Evolutionary conservation across 2,113 vertebrate genomes (phyloP).

Genomic region (Haemorhous mexicanus): DNA sequence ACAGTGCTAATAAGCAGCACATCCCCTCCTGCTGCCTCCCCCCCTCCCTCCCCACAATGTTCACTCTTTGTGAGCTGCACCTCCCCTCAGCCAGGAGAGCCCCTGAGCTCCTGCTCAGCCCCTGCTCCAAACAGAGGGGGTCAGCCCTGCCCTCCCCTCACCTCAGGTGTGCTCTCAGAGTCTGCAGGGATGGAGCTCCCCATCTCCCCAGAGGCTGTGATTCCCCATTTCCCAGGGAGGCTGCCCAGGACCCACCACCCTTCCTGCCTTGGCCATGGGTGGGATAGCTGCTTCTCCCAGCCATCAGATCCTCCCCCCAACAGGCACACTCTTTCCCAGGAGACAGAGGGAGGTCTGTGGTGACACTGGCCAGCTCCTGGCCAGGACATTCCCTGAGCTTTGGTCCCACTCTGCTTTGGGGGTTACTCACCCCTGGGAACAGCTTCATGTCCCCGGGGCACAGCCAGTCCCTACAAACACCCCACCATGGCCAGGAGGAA

Average conservation of each 20-base stretch:
- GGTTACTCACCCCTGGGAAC: not conserved
- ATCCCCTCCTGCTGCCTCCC: not conserved
- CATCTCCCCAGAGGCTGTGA: not conserved
- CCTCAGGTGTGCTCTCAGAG: fast-evolving
- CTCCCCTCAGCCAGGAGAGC: not conserved
- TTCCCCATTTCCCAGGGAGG: not conserved
- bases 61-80: fast-evolving
- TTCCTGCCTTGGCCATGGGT: not conserved
- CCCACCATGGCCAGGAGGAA: not conserved
- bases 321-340: not conserved
- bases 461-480: not conserved
- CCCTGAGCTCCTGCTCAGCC: not conserved
- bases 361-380: not conserved
- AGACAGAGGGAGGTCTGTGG: not conserved
- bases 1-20: not conserved
- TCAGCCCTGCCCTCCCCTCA: not conserved
- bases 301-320: not conserved
- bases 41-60: fast-evolving
- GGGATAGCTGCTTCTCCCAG: fast-evolving
- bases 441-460: not conserved
- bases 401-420: not conserved
- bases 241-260: fast-evolving
- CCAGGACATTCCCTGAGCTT: not conserved
- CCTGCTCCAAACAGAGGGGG: not conserved
- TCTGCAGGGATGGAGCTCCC: not conserved